phyloP scores from a whole-genome alignment of 2,113 vertebrate genomes.

The Nibea albiflora region DNA sequence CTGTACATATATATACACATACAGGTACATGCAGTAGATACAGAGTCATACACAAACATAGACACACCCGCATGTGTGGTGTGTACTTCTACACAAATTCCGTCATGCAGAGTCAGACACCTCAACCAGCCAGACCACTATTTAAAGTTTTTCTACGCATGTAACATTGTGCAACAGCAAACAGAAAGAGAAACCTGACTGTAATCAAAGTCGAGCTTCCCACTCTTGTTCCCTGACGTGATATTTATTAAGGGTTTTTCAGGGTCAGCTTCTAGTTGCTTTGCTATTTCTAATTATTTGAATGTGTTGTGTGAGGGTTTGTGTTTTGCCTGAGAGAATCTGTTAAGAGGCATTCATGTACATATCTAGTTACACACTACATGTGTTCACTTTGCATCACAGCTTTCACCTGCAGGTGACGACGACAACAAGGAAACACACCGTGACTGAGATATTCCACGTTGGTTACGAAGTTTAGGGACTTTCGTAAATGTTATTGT shows the following conservation, averaged over 20 bases:
- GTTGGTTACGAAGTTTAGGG: conserved; percentile 3
- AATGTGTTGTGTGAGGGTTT: conserved; percentile 1
- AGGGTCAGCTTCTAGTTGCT: conserved; percentile 25
- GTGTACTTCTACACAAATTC: conserved; percentile 29
- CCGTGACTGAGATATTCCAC: conserved; percentile 25
- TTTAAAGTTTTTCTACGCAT: conserved; percentile 34
- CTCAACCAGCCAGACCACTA: conserved; percentile 54
- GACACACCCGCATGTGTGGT: conserved; percentile 19
- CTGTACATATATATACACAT: conserved; percentile 34
- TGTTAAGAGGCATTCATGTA: conserved; percentile 34
- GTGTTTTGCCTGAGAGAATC: conserved; percentile 7
- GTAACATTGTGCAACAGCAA: conserved; percentile 30
- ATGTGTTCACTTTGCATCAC: conserved; percentile 15
- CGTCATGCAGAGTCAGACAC: conserved; percentile 18
- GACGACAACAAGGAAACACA: background rate
- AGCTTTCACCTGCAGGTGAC: conserved; percentile 15
- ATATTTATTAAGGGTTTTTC: conserved; percentile 55
- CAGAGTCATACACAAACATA: conserved; percentile 12
- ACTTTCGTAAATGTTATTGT: conserved; percentile 39
- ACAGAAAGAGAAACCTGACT: conserved; percentile 12
- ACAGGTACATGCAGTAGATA: conserved; percentile 38
- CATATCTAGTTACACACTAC: conserved; percentile 30
- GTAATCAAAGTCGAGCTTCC: conserved; percentile 29
- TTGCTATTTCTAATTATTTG: conserved; percentile 46
- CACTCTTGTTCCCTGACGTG: conserved; percentile 27